A percentile compares a stretch with the other conserved stretches of the same genome.
These are phyloP conservation scores for Pristis pectinata DNA, from an alignment of 2,797 vertebrate species.

Conservation along the genomic window DNA sequence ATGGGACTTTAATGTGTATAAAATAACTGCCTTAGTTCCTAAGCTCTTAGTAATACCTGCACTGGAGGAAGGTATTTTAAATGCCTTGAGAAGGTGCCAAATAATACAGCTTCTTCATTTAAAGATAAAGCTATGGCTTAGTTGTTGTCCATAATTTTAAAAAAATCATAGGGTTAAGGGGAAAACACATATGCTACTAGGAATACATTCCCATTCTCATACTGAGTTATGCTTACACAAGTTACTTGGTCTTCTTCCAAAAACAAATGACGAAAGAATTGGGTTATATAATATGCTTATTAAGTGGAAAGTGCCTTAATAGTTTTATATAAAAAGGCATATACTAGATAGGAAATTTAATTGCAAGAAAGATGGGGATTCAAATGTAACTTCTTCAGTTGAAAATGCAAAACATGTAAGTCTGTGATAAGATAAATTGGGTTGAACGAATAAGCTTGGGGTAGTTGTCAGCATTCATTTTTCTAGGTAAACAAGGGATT, in stretches of 20 bases:
- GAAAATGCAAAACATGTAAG: neutral
- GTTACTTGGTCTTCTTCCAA: too few relatives aligned
- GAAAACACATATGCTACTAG: neutral
- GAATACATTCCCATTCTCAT: neutral
- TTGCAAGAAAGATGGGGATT: neutral
- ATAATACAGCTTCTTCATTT: too few relatives aligned
- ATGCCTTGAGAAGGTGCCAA: too few relatives aligned
- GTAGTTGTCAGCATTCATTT: neutral
- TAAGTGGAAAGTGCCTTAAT: too few relatives aligned
- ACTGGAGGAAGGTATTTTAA: too few relatives aligned
- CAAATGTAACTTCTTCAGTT: neutral
- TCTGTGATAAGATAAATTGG: neutral
- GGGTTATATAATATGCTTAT: too few relatives aligned
- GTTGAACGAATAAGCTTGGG: neutral
- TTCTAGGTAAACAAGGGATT: too few relatives aligned
- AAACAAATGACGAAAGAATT: too few relatives aligned
- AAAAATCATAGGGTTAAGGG: neutral
- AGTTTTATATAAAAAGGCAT: neutral
- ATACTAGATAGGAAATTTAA: neutral
- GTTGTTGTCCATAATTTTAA: neutral
- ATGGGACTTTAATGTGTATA: too few relatives aligned
- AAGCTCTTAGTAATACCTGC: too few relatives aligned
- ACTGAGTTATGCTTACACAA: neutral
- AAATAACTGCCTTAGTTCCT: too few relatives aligned
- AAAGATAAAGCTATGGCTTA: neutral